phyloP scores from a whole-genome alignment of 1,140 invertebrate genomes.

The Phymastichus coffea region DNA sequence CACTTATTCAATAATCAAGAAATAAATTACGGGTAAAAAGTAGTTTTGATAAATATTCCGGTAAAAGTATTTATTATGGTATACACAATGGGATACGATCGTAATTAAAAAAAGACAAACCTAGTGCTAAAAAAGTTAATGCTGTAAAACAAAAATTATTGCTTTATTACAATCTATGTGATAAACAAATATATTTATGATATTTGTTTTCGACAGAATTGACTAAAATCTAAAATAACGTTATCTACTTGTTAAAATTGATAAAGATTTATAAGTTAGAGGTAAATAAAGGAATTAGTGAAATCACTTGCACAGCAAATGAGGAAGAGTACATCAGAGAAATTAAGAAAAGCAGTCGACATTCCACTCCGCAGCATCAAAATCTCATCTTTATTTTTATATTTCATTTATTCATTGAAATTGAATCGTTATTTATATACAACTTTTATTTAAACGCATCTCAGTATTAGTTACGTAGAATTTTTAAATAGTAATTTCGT shows the following conservation, averaged over 20 bases:
- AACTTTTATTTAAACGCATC: slow-evolving; percentile 32
- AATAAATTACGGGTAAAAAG: slow-evolving; percentile 1
- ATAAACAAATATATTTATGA: background rate
- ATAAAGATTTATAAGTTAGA: background rate
- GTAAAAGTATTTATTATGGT: no score
- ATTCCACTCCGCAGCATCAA: slow-evolving; percentile 51
- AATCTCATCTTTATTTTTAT: slow-evolving; percentile 36
- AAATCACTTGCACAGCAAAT: slow-evolving; percentile 25
- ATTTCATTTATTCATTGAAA: slow-evolving; percentile 47
- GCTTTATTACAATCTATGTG: background rate
- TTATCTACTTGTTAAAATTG: background rate
- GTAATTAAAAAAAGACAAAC: no score
- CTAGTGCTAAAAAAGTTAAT: no score
- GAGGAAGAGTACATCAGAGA: slow-evolving; percentile 5
- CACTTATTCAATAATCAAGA: no score
- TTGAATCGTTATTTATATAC: slow-evolving; percentile 54
- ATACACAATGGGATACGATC: no score
- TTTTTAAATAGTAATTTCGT: slow-evolving; percentile 35
- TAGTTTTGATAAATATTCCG: slow-evolving; percentile 4
- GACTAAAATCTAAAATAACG: background rate
- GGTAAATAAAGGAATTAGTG: slow-evolving; percentile 3
- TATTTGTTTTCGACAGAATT: background rate
- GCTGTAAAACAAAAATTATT: background rate
- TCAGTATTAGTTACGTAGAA: slow-evolving; percentile 10
- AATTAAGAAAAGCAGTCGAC: slow-evolving; percentile 28